A percentile compares a stretch with the other conserved stretches of the same genome.
phyloP scores from a whole-genome alignment of 1,140 invertebrate genomes.

The Habropoda laboriosa region DNA sequence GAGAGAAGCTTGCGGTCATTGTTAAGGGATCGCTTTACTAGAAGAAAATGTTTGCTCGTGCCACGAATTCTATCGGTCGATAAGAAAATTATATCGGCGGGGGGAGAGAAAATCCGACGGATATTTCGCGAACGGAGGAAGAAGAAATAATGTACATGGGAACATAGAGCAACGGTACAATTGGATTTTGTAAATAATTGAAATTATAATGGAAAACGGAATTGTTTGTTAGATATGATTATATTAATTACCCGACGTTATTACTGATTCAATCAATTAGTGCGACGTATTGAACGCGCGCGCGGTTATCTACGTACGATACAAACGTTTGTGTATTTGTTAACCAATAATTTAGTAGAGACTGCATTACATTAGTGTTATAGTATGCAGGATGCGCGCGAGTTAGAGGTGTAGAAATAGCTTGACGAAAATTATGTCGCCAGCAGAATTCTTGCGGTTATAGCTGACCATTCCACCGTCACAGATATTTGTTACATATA shows the following conservation, averaged over 20 bases:
- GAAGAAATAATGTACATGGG: background rate
- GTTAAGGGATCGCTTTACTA: background rate
- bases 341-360: background rate
- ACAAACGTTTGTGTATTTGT: background rate
- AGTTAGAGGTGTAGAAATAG: slow-evolving; percentile 20
- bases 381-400: background rate
- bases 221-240: background rate
- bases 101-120: too few species aligned
- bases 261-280: background rate
- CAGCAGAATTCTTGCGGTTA: slow-evolving; percentile 34
- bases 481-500: background rate
- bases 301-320: background rate
- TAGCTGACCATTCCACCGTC: background rate
- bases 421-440: slow-evolving; percentile 20
- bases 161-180: background rate
- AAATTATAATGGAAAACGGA: background rate
- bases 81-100: background rate
- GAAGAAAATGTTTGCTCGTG: slow-evolving; percentile 30
- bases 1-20: slow-evolving; percentile 27
- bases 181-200: background rate
- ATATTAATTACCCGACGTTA: background rate
- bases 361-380: background rate
- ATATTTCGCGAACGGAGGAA: too few species aligned
- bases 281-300: background rate
- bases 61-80: background rate